Evolutionary conservation across 2,888 invertebrate genomes (phyloP).

Genomic region (Halictus ligatus): DNA sequence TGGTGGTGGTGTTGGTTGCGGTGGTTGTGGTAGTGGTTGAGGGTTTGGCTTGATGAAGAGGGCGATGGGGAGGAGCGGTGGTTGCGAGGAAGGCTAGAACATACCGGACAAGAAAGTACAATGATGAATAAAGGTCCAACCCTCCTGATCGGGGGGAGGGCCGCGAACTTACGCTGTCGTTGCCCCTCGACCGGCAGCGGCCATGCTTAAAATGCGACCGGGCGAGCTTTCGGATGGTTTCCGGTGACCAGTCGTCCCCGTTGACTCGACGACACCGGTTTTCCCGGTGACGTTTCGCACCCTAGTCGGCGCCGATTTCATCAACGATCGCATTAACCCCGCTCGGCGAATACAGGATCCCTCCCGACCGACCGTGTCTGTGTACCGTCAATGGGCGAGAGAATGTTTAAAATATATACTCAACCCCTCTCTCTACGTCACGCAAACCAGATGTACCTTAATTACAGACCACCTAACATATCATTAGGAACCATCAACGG

Average conservation of each 20-base stretch:
- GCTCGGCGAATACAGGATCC: neutral
- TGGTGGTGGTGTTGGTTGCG: constrained; percentile 64
- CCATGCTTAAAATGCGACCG: constrained; percentile 53
- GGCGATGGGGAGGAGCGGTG: constrained; percentile 88
- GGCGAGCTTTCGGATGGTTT: neutral
- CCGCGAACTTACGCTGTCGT: constrained; percentile 23
- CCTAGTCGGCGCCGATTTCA: neutral
- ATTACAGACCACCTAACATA: constrained; percentile 5
- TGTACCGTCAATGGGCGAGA: constrained; percentile 2
- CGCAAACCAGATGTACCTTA: neutral
- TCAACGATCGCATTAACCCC: neutral
- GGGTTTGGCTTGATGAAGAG: constrained; percentile 83
- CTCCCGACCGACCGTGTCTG: neutral
- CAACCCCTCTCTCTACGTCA: neutral
- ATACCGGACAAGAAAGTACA: constrained; percentile 77
- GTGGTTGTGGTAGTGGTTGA: constrained; percentile 72
- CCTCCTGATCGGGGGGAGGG: constrained; percentile 36
- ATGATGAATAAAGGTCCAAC: constrained; percentile 71
- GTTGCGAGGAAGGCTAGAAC: constrained; percentile 91
- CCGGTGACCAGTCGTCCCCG: neutral
- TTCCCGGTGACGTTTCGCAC: neutral
- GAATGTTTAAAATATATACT: neutral
- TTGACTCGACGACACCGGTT: neutral
- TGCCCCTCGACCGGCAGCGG: neutral
- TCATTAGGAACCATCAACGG: neutral